phyloP scores from a whole-genome alignment of 1,140 invertebrate species.

The Streblospio benedicti region DNA sequence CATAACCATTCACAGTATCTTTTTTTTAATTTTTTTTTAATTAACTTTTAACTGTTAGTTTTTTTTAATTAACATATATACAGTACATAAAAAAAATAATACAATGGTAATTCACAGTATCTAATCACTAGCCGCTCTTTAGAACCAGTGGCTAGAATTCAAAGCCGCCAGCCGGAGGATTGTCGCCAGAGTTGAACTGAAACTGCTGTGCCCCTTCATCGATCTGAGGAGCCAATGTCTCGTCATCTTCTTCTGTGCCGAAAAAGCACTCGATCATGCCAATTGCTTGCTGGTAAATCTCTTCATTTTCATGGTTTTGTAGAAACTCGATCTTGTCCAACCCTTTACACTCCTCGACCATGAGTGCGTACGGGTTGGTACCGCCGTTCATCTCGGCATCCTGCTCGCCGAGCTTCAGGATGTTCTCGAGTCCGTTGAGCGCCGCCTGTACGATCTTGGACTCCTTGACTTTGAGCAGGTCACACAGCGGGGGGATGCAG shows the following conservation, averaged over 20 bases:
- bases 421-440: slow-evolving; percentile 91
- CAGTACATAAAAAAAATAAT: too few relatives aligned
- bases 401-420: slow-evolving; percentile 81
- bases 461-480: slow-evolving; percentile 85
- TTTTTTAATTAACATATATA: too few relatives aligned
- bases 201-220: slow-evolving; percentile 66
- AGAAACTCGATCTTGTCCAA: slow-evolving; percentile 91
- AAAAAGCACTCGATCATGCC: slow-evolving; percentile 98
- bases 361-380: slow-evolving; percentile 80
- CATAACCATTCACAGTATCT: too few relatives aligned
- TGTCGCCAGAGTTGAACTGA: slow-evolving; percentile 42
- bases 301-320: slow-evolving; percentile 92
- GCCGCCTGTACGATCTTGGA: slow-evolving; percentile 93
- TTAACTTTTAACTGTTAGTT: too few relatives aligned
- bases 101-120: too few relatives aligned
- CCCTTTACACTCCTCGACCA: slow-evolving; percentile 94
- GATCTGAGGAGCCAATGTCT: slow-evolving; percentile 66
- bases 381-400: slow-evolving; percentile 58
- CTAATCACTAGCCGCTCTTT: too few relatives aligned
- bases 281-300: slow-evolving; percentile 96
- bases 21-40: too few relatives aligned
- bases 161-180: slow-evolving; percentile 36
- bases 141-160: slow-evolving; percentile 40
- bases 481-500: slow-evolving; percentile 88
- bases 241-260: slow-evolving; percentile 71